Conservation (phyloP, 2,113 vertebrate genomes). For the Pterocles burchelli region DNA sequence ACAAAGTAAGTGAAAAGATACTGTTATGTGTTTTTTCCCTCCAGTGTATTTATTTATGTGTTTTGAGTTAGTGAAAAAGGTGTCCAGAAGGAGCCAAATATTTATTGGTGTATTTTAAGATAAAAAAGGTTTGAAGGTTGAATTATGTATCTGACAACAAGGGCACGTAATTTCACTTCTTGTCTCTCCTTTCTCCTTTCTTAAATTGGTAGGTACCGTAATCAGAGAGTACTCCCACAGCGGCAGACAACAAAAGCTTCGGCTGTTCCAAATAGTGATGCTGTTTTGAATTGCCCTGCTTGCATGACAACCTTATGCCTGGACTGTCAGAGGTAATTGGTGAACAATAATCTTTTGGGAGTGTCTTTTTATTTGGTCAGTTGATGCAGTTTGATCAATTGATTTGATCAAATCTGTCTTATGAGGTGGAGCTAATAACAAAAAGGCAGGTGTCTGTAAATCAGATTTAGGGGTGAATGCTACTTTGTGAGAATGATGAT, state of each 20-base stretch:
- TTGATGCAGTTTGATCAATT: not conserved
- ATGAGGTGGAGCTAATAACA: not conserved
- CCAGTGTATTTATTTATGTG: not conserved
- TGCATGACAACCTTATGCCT: slow-evolving; percentile 97
- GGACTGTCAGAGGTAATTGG: slow-evolving; percentile 92
- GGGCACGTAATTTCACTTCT: not conserved
- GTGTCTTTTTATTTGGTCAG: not conserved
- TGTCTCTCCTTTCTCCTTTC: not conserved
- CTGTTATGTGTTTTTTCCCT: not conserved
- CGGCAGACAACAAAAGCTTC: slow-evolving; percentile 7
- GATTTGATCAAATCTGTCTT: not conserved
- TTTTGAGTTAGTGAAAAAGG: not conserved
- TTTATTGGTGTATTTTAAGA: not conserved
- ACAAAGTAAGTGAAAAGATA: not conserved
- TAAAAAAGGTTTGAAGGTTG: not conserved
- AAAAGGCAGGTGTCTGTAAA: not conserved
- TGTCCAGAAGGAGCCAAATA: not conserved
- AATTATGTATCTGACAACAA: not conserved
- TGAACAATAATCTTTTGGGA: not conserved
- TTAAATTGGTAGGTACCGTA: slow-evolving; percentile 75
- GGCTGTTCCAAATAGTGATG: slow-evolving; percentile 86
- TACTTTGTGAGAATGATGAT: not conserved
- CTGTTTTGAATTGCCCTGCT: slow-evolving; percentile 94
- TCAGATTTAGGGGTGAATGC: not conserved
- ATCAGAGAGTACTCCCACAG: slow-evolving; percentile 31